Evolutionary conservation across 2,797 vertebrate genomes (phyloP), one percentile per base, ranked within the genome.

Genomic region (Delichon dasypus): DNA sequence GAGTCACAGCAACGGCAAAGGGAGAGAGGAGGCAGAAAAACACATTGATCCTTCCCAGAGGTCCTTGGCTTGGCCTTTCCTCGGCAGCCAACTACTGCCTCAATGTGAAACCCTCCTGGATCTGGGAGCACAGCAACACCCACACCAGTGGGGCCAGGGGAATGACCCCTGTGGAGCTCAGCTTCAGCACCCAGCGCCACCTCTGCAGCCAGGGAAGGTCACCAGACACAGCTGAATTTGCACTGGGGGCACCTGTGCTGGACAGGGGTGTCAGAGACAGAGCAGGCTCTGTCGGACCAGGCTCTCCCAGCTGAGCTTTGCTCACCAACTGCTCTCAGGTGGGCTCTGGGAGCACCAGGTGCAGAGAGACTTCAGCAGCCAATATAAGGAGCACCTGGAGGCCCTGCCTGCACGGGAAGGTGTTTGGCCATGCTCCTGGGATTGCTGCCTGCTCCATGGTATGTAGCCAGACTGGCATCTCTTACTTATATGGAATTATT

Each of bases 11-110:
- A 9, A 54, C 3, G 53, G 58, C 53, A 81, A 58, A 71, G 60
- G 60, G 53, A 75, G 67, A 82, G 60, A 62, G 55, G 62, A 92
- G 91, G 81, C 19, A 92, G 92, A 88, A 89, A 92, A 93, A 65
- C 93, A 90, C 67, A 86, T 13, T 86, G 90, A 91, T 55, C 83
- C 68, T 79, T 94, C 70, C 73, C 67, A 74, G 76, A 88, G 81
- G 66, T 88, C 73, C 82, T 94, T 1, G 18, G 93, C 94, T 94
- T 94, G 85, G 83, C 93, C 58, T 20, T 89, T 74, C 19, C 44
- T 94, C 51, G 44, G 72, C 71, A 65, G 34, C 58, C 13, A 68
- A 19, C 47, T 4, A 9, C 18, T 72, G 30, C 51, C 45, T 40
- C 57, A 61, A 12, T 4, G 9, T 8, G 18, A 51, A 88, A 58